Conservation (phyloP, 2,888 invertebrate species). For the Mesorhabditis sp. region DNA sequence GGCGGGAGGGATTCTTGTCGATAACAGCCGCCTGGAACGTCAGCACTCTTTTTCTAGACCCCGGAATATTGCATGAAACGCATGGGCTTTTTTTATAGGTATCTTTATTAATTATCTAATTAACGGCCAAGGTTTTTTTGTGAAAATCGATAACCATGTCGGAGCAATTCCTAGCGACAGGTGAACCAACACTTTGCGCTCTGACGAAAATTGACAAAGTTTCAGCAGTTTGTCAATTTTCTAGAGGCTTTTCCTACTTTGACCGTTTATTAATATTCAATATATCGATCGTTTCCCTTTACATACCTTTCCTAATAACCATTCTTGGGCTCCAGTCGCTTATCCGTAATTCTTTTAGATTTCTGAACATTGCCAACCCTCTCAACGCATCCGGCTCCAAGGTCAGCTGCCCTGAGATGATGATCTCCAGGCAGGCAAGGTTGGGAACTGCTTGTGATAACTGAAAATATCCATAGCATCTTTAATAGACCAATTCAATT, state of each 20-base stretch:
- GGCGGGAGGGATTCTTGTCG: background rate
- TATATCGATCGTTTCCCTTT: background rate
- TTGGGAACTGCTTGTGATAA: background rate
- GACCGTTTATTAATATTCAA: no score
- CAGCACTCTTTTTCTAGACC: background rate
- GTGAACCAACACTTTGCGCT: no score
- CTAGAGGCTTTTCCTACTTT: no score
- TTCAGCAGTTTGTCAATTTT: no score
- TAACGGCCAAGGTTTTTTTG: no score
- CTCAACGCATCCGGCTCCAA: background rate
- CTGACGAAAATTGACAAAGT: no score
- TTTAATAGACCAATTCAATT: background rate
- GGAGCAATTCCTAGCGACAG: no score
- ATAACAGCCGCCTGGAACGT: conserved; percentile 4
- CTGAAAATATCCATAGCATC: background rate
- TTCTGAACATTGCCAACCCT: background rate
- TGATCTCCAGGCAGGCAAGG: background rate
- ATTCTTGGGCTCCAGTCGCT: background rate
- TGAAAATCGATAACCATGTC: no score
- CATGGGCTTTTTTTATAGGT: no score
- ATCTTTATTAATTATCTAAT: no score
- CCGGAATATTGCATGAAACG: no score
- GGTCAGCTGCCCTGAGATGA: background rate
- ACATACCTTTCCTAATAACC: conserved; percentile 1
- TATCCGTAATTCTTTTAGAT: background rate